phyloP scores from a whole-genome alignment of 2,113 vertebrate species.

The Capricornis sumatraensis region DNA sequence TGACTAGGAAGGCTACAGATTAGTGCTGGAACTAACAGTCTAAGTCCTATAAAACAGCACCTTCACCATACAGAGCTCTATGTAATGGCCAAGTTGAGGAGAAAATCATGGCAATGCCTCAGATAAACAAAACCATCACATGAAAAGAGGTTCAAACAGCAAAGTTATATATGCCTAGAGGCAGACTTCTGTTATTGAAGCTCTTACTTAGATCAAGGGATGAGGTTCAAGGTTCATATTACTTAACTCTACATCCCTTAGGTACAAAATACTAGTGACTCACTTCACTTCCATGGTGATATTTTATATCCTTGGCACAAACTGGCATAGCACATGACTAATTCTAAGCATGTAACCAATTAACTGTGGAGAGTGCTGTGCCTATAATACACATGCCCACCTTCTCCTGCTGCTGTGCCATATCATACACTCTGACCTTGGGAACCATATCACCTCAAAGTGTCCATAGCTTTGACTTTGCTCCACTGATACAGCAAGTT shows the following conservation, averaged over 20 bases:
- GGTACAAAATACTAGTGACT: conserved; percentile 18
- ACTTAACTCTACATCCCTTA: neutral
- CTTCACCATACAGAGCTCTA: neutral
- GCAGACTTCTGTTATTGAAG: neutral
- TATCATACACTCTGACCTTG: neutral
- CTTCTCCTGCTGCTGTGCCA: neutral
- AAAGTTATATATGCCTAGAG: neutral
- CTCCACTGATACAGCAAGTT: conserved; percentile 23
- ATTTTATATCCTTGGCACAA: neutral
- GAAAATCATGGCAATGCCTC: neutral
- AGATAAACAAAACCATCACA: neutral
- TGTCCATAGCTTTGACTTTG: neutral
- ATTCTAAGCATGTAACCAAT: neutral
- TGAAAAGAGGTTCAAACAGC: neutral
- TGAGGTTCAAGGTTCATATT: conserved; percentile 44
- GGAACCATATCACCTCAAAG: neutral
- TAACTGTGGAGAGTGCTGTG: neutral
- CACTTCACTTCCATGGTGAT: neutral
- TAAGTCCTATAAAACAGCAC: neutral
- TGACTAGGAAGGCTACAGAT: neutral
- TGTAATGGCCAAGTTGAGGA: neutral
- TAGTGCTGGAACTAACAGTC: neutral
- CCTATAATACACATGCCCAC: neutral
- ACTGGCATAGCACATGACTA: neutral
- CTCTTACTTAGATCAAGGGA: conserved; percentile 24